Evolutionary conservation across 2,888 invertebrate species (phyloP).

Genomic region (Rambutsinella grinnellia): DNA sequence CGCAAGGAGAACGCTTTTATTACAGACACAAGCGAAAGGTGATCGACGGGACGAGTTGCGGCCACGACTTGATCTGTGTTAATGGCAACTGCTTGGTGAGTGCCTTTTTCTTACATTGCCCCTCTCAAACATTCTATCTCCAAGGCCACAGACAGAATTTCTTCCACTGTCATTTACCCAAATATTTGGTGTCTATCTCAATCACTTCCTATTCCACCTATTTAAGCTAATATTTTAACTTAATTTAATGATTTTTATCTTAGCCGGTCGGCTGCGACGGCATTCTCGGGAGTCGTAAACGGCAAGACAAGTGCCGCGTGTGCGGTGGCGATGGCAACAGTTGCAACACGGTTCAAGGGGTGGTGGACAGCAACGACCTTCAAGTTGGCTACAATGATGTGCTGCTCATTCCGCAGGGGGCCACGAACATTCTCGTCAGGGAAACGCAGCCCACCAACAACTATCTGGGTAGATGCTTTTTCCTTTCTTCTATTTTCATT

Average conservation of each 20-base stretch:
- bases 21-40: constrained; percentile 86
- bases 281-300: constrained; percentile 88
- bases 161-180: too few species aligned
- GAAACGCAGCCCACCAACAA: constrained; percentile 88
- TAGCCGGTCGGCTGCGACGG: constrained; percentile 95
- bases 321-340: constrained; percentile 90
- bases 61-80: constrained; percentile 90
- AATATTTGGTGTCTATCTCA: too few species aligned
- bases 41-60: constrained; percentile 86
- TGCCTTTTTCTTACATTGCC: constrained; percentile 29
- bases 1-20: constrained; percentile 90
- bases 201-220: too few species aligned
- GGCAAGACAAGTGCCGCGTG: constrained; percentile 90
- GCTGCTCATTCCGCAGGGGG: constrained; percentile 89
- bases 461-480: constrained; percentile 80
- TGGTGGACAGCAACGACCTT: constrained; percentile 80
- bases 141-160: too few species aligned
- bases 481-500: neutral
- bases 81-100: constrained; percentile 91
- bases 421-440: constrained; percentile 87
- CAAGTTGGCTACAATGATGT: constrained; percentile 92
- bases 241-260: constrained; percentile 6
- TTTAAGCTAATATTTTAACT: too few species aligned
- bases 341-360: constrained; percentile 83
- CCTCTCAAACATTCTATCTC: neutral